Percentiles rank a stretch among this genome's conserved stretches.
phyloP scores from a whole-genome alignment of 1,140 invertebrate genomes.

The Pseudomyrmex sp. region DNA sequence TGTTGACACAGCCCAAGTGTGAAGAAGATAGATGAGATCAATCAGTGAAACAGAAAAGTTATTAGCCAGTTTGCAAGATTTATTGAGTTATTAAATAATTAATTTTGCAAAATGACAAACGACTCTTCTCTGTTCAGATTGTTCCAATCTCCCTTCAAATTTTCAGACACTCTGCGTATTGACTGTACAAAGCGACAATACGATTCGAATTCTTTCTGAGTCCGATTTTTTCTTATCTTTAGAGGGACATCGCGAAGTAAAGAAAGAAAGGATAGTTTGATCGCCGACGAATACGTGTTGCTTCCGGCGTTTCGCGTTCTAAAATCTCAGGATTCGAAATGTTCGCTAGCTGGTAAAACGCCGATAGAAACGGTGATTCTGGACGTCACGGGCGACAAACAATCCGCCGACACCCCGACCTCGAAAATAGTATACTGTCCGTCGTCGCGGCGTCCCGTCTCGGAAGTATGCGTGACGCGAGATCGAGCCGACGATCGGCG shows the following conservation, averaged over 20 bases:
- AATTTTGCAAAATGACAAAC: not conserved
- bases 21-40: not conserved
- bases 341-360: not conserved
- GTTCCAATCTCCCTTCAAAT: no score
- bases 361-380: not conserved
- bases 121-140: not conserved
- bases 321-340: constrained; percentile 40
- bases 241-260: constrained; percentile 30
- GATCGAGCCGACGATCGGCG: not conserved
- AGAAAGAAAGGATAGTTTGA: not conserved
- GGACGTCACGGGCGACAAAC: not conserved
- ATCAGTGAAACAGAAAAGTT: not conserved
- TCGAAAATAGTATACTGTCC: constrained; percentile 39
- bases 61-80: not conserved
- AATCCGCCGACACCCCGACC: not conserved
- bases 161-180: no score
- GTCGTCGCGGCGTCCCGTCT: not conserved
- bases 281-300: not conserved
- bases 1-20: no score
- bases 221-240: not conserved
- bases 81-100: no score
- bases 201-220: no score
- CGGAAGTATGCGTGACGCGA: not conserved
- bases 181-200: no score
- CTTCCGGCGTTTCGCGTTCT: constrained; percentile 19